Base-by-base conservation (phyloP, 2,888 invertebrate species). In the Erebia ligea region DNA sequence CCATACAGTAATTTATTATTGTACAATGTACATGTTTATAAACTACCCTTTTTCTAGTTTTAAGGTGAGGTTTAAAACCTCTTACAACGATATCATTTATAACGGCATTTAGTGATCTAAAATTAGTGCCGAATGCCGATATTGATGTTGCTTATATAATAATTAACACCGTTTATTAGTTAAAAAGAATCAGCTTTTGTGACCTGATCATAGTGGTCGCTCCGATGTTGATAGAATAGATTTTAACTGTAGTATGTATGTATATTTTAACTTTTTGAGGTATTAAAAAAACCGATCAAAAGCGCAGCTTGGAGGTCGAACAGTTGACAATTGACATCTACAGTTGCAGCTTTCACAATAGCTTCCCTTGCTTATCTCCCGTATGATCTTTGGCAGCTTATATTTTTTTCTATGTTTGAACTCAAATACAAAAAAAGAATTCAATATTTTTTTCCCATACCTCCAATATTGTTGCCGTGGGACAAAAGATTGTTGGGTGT, bases 391-490 rank as follows among this genome's bases (percentile, higher is more conserved):
- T 78, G 79, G 78, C 80, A 80, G 82, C 82, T 84, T 82, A 82
- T 84, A 81, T 84, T 85, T 83, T 85, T 67, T 45, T 66, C 85
- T 81, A 80, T 80, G 78, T 84, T 82, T 81, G 76, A 82, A 83
- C 82, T 82, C 83, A 83, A 85, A 87, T 84, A 87, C 86, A 87
- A 87, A 86, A 87, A 89, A 88, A 82, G 85, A 78, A 84, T 87
- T 88, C 85, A 84, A 84, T 78, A 82, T 87, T 90, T 91, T 91
- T 91, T 91, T 86, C 87, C 83, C 85, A 85, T 86, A 86, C 85
- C 86, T 87, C 89, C 84, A 85, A 83, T 82, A 81, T 84, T 82
- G 84, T 83, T 84, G 83, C 84, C 83, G 82, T 78, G 81, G 85
- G 86, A 86, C 85, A 86, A 86, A 84, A 79, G 83, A 83, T 84